Percentiles rank a stretch among this genome's conserved stretches.
Conservation (phyloP, 2,888 invertebrate species). For the Nemoura dubitans region DNA sequence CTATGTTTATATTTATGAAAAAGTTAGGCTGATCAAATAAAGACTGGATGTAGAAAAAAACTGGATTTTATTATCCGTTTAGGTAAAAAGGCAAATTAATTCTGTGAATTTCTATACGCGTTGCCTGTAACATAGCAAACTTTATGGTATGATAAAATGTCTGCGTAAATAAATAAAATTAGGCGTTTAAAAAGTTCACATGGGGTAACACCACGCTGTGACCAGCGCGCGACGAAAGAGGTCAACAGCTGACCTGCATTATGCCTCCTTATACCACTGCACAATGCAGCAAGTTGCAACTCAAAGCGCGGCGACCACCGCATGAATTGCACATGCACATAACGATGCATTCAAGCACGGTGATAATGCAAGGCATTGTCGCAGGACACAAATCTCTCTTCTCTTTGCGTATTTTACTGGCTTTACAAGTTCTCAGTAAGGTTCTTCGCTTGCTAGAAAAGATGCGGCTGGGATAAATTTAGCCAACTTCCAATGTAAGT, state of each 20-base stretch:
- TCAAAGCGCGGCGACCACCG: not conserved
- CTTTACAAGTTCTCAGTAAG: no score
- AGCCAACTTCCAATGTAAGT: no score
- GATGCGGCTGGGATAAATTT: no score
- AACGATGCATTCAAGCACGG: not conserved
- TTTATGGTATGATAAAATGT: not conserved
- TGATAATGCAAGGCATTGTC: slow-evolving; percentile 1
- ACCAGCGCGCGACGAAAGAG: not conserved
- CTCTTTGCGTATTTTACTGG: no score
- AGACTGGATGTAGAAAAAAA: no score
- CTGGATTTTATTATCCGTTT: no score
- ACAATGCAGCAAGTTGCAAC: not conserved
- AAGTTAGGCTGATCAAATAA: no score
- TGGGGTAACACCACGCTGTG: not conserved
- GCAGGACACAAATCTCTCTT: not conserved
- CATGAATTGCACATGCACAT: not conserved
- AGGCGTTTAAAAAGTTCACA: not conserved
- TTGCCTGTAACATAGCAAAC: no score
- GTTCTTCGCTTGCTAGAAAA: no score
- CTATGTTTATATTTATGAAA: no score
- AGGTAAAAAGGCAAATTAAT: no score
- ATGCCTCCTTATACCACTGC: not conserved
- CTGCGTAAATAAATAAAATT: not conserved
- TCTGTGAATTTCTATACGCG: no score
- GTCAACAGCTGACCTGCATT: not conserved